Percentiles rank a stretch among this genome's conserved stretches.
Evolutionary conservation across 2,888 invertebrate genomes (phyloP).

Genomic region (Plagodis dolabraria): DNA sequence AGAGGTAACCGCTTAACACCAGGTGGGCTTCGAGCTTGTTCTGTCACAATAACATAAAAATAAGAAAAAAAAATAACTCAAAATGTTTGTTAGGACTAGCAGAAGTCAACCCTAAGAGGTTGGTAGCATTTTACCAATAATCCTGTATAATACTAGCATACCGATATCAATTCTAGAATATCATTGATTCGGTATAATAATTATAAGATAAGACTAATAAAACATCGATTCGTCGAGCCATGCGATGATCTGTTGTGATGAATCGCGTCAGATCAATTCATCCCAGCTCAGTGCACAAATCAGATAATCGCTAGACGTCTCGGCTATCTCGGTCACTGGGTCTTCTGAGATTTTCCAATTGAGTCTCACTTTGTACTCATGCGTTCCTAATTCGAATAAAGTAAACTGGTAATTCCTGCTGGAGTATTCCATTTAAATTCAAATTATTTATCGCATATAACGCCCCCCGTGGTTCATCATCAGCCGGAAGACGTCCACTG

Average conservation of each 20-base stretch:
- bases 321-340: conserved; percentile 33
- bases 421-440: not conserved
- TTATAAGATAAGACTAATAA: not conserved
- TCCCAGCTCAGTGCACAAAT: conserved; percentile 26
- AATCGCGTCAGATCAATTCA: conserved; percentile 10
- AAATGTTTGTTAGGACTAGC: no score
- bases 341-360: conserved; percentile 31
- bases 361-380: conserved; percentile 21
- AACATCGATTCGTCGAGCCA: not conserved
- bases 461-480: no score
- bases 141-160: no score
- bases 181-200: not conserved
- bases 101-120: no score
- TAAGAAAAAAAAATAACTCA: no score
- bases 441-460: no score
- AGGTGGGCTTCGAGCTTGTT: no score
- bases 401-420: not conserved
- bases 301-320: conserved; percentile 29
- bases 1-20: no score
- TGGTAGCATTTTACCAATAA: no score
- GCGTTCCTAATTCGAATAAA: not conserved
- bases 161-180: not conserved
- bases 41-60: no score
- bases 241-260: not conserved
- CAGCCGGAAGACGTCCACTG: no score